Conservation (phyloP, 2,888 invertebrate genomes). For the Metallyticus violacea region DNA sequence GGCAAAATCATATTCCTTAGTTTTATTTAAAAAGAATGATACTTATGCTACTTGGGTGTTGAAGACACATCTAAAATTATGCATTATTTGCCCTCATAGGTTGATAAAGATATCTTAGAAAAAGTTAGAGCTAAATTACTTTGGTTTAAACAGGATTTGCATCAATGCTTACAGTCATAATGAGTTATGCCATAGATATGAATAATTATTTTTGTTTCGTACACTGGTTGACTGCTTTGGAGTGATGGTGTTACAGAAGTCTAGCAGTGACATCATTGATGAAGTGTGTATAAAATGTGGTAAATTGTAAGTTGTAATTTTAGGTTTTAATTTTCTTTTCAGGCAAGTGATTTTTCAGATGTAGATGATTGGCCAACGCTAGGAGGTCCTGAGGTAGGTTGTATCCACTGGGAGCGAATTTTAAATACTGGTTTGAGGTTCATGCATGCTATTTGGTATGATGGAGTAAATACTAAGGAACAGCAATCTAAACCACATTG, state of each 20-base stretch:
- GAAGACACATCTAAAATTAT: too few relatives aligned
- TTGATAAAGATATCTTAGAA: too few relatives aligned
- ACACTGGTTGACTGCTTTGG: background rate
- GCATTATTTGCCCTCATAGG: too few relatives aligned
- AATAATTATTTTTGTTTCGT: background rate
- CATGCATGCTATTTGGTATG: background rate
- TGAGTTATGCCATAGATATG: too few relatives aligned
- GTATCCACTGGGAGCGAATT: background rate
- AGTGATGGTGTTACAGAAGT: background rate
- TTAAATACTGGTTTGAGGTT: background rate
- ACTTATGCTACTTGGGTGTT: too few relatives aligned
- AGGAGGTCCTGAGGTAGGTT: slow-evolving; percentile 52
- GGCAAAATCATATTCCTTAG: too few relatives aligned
- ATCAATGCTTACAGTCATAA: too few relatives aligned
- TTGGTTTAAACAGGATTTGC: too few relatives aligned
- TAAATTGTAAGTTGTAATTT: slow-evolving; percentile 13
- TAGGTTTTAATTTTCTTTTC: slow-evolving; percentile 42
- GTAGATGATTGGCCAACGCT: slow-evolving; percentile 91
- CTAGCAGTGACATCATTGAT: background rate
- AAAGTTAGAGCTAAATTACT: too few relatives aligned
- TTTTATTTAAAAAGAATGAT: too few relatives aligned
- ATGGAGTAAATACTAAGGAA: background rate
- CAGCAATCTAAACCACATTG: background rate
- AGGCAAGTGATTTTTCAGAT: slow-evolving; percentile 86
- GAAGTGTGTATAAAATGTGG: background rate